Evolutionary conservation across 2,888 invertebrate genomes (phyloP).

Genomic region (Ectobius pallidus): DNA sequence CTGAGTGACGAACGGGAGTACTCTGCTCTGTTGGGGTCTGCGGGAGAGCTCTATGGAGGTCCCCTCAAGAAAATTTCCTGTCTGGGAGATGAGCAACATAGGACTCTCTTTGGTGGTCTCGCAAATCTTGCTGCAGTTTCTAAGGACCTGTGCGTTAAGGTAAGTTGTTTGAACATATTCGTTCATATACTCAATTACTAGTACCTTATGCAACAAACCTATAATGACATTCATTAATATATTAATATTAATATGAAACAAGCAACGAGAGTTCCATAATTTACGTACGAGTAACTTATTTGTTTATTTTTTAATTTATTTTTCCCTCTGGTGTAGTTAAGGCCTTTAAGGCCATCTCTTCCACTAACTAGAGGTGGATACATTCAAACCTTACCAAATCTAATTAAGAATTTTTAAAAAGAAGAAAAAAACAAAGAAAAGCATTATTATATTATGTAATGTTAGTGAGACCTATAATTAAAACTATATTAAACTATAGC

Average conservation of each 20-base stretch:
- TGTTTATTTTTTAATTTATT: too few species aligned
- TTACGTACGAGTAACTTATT: too few species aligned
- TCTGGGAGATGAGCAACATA: conserved; percentile 61
- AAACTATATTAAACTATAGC: too few species aligned
- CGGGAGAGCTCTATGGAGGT: conserved; percentile 67
- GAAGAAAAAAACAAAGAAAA: too few species aligned
- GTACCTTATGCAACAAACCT: not conserved
- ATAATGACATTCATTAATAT: not conserved
- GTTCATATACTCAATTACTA: not conserved
- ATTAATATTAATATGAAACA: not conserved
- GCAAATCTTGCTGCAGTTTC: conserved; percentile 61
- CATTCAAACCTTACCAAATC: too few species aligned
- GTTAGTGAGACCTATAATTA: too few species aligned
- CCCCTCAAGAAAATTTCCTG: conserved; percentile 56
- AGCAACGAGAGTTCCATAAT: too few species aligned
- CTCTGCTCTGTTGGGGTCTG: conserved; percentile 62
- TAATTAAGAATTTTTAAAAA: too few species aligned
- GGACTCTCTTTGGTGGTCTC: conserved; percentile 61
- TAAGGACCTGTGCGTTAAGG: conserved; percentile 50
- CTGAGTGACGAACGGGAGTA: conserved; percentile 56
- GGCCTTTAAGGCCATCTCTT: too few species aligned
- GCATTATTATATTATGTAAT: too few species aligned
- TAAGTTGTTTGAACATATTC: conserved; percentile 36
- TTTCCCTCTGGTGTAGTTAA: too few species aligned
- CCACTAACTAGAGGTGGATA: too few species aligned